A percentile compares a stretch with the other conserved stretches of the same genome.
phyloP scores from a whole-genome alignment of 2,797 vertebrate genomes.

The Gymnopithys bicolor region DNA sequence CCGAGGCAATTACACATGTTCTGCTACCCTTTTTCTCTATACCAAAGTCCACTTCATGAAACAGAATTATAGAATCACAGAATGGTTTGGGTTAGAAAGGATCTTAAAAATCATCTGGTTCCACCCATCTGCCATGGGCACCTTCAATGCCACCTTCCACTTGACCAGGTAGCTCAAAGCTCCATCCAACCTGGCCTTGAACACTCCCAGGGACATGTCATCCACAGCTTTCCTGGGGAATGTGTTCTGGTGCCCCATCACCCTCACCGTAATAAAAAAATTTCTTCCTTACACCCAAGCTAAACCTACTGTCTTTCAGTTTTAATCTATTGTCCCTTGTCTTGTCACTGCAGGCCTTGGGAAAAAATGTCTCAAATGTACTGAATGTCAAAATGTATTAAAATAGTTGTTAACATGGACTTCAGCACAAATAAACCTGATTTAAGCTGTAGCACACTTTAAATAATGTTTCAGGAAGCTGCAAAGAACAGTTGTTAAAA shows the following conservation, averaged over 20 bases:
- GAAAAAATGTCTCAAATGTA: not conserved
- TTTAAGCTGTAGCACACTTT: not conserved
- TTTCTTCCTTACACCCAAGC: not conserved
- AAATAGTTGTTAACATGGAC: not conserved
- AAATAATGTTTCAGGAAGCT: not conserved
- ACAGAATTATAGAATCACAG: not conserved
- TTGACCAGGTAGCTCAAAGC: not conserved
- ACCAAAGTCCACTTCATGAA: not conserved
- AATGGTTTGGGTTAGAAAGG: not conserved
- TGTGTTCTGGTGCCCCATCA: not conserved
- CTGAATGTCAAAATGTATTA: not conserved
- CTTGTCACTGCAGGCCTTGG: not conserved
- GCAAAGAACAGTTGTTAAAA: not conserved
- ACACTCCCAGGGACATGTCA: not conserved
- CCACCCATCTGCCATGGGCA: fast-evolving
- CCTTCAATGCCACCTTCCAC: not conserved
- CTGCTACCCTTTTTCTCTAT: not conserved
- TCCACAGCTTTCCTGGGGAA: not conserved
- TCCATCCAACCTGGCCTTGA: not conserved
- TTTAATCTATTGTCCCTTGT: not conserved
- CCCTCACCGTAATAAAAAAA: not conserved
- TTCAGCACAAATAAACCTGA: not conserved
- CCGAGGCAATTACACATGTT: not conserved
- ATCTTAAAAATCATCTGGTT: not conserved
- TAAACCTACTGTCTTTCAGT: not conserved